phyloP scores from a whole-genome alignment of 2,797 vertebrate species.

The Choloepus didactylus region DNA sequence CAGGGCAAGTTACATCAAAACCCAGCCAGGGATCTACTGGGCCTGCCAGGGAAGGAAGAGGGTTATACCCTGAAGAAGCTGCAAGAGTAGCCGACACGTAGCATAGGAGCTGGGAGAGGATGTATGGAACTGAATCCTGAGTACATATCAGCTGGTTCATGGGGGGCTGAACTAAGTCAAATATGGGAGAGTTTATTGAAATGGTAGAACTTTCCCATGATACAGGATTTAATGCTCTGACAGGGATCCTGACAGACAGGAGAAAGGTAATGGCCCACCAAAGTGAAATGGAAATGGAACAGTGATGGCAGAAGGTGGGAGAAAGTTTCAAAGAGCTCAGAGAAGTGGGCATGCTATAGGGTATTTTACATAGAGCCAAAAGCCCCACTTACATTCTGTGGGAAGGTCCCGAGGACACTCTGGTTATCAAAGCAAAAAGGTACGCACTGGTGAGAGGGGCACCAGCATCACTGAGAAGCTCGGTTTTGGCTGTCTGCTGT shows the following conservation, averaged over 20 bases:
- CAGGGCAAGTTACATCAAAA: background rate
- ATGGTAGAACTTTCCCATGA: background rate
- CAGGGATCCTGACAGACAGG: background rate
- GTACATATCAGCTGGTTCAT: background rate
- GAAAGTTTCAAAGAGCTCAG: background rate
- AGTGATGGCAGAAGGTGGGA: background rate
- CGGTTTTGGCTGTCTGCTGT: background rate
- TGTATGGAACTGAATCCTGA: background rate
- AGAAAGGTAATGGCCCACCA: background rate
- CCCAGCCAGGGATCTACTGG: background rate
- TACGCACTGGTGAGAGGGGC: background rate
- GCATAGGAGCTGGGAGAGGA: background rate
- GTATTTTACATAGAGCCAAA: background rate
- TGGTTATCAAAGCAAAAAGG: background rate
- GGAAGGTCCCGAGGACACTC: background rate
- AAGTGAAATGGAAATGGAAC: conserved; percentile 6
- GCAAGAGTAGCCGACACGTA: background rate
- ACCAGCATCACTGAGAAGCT: background rate
- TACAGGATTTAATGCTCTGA: background rate
- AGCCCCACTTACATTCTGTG: background rate
- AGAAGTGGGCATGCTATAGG: background rate
- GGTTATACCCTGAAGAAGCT: background rate
- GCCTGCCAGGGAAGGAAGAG: background rate
- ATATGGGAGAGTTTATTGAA: background rate
- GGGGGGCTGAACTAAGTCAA: background rate